phyloP scores from a whole-genome alignment of 2,888 invertebrate genomes.

The Strigamia crassipes region DNA sequence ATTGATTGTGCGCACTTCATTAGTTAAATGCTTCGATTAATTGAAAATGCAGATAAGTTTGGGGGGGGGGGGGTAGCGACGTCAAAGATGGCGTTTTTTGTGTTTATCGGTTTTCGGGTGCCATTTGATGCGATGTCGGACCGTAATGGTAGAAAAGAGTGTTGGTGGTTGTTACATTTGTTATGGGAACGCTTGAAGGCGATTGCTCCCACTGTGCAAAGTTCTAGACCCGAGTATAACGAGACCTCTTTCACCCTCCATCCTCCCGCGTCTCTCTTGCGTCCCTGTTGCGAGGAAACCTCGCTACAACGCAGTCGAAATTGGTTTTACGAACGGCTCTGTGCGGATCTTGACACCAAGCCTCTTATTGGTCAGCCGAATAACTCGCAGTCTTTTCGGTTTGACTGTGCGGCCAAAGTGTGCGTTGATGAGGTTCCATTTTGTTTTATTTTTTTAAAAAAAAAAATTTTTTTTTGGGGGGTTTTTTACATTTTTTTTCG shows the following conservation, averaged over 20 bases:
- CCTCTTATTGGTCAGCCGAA: conserved; percentile 25
- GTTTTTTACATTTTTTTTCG: background rate
- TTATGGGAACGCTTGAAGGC: conserved; percentile 42
- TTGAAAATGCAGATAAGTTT: background rate
- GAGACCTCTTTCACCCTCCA: conserved; percentile 38
- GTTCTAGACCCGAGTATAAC: conserved; percentile 42
- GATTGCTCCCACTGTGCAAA: conserved; percentile 32
- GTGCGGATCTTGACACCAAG: conserved; percentile 26
- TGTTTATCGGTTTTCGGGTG: too few relatives aligned
- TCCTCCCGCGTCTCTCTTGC: conserved; percentile 14
- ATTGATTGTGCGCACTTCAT: background rate
- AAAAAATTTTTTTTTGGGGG: too few relatives aligned
- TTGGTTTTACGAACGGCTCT: conserved; percentile 8
- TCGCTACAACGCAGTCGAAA: background rate
- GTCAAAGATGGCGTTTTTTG: too few relatives aligned
- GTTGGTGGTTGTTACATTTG: conserved; percentile 38
- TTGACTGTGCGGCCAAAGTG: conserved; percentile 1
- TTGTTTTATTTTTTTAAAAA: background rate
- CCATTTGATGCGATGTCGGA: background rate
- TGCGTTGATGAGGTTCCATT: conserved; percentile 1
- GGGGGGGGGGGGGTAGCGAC: too few relatives aligned
- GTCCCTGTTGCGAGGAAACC: conserved; percentile 30
- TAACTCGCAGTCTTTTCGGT: conserved; percentile 8
- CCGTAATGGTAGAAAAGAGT: conserved; percentile 31
- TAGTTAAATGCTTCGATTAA: background rate